Percentiles rank a stretch among this genome's conserved stretches.
phyloP scores from a whole-genome alignment of 2,113 vertebrate species.

The Dendrocopos noguchii region DNA sequence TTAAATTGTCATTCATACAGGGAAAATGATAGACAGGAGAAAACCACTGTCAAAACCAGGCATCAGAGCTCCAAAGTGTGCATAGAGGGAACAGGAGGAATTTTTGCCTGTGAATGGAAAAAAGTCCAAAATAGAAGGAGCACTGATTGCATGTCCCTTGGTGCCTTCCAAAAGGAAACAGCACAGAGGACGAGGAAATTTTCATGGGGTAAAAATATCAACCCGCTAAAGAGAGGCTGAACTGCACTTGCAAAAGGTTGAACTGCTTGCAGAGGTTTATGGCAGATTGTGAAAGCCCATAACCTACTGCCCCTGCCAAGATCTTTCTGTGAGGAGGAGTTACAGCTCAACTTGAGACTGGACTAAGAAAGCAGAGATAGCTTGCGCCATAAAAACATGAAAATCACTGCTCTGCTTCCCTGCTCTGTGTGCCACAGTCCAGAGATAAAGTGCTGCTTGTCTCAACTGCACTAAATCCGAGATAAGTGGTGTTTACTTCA shows the following conservation, averaged over 20 bases:
- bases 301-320: not conserved
- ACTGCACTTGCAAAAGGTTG: not conserved
- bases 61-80: not conserved
- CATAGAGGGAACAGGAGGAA: not conserved
- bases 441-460: not conserved
- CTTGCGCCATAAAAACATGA: not conserved
- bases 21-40: not conserved
- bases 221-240: not conserved
- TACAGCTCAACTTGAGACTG: not conserved
- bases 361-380: not conserved
- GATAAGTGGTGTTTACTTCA: slow-evolving; percentile 38
- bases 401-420: not conserved
- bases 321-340: not conserved
- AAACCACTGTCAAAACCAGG: not conserved
- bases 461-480: not conserved
- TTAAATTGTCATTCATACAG: not conserved
- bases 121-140: slow-evolving; percentile 13
- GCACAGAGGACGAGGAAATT: not conserved
- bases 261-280: not conserved
- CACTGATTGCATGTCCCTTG: not conserved
- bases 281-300: not conserved
- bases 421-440: rapidly evolving
- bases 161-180: not conserved
- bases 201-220: slow-evolving; percentile 23
- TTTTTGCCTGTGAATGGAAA: not conserved